A percentile compares a stretch with the other conserved stretches of the same genome.
These are phyloP conservation scores for Shinisaurus crocodilurus DNA, from an alignment of 2,113 vertebrate species.

Conservation along the genomic window DNA sequence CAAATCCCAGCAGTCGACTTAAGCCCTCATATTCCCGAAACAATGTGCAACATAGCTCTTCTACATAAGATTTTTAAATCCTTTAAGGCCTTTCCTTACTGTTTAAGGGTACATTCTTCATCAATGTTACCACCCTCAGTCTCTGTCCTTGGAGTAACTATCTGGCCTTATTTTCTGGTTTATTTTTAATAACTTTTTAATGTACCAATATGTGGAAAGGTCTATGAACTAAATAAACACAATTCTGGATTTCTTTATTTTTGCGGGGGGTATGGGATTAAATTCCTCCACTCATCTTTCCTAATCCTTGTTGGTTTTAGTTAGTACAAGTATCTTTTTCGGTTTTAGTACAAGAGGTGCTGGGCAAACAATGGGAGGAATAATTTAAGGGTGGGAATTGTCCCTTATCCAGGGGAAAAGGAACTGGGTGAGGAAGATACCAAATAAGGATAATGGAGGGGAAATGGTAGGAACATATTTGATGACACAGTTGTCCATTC, in stretches of 20 bases:
- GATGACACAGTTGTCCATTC: background rate
- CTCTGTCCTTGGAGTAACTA: background rate
- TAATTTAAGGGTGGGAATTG: background rate
- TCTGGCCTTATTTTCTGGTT: too few relatives aligned
- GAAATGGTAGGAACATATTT: background rate
- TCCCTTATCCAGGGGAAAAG: background rate
- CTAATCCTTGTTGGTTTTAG: too few relatives aligned
- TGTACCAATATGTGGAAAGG: too few relatives aligned
- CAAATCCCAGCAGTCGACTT: background rate
- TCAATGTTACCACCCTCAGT: background rate
- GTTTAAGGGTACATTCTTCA: accelerated
- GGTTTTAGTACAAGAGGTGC: background rate
- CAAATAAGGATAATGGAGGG: background rate
- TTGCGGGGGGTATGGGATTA: background rate
- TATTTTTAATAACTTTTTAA: too few relatives aligned
- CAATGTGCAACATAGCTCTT: accelerated
- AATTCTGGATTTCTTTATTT: too few relatives aligned
- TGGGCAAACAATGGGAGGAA: background rate
- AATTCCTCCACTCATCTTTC: background rate
- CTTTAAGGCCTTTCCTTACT: background rate
- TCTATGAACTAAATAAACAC: too few relatives aligned
- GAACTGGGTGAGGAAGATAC: background rate
- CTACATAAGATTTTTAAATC: accelerated
- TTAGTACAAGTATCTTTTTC: background rate
- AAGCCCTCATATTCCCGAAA: accelerated